Conservation (phyloP, 2,113 vertebrate species). For the Vidua chalybeata region DNA sequence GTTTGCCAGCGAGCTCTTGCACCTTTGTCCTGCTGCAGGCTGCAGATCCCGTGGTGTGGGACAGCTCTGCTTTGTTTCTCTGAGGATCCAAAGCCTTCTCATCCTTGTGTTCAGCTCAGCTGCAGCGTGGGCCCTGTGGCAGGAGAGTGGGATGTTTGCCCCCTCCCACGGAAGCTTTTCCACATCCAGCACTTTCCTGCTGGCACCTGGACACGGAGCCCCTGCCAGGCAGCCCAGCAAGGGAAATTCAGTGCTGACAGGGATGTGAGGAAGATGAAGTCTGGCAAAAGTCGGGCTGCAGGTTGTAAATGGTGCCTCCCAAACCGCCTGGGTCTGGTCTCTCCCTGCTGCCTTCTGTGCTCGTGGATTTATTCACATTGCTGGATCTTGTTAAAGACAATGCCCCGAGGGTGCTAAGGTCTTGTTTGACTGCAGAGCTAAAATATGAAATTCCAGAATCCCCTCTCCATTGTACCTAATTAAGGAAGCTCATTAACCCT, state of each 20-base stretch:
- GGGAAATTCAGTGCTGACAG: neutral
- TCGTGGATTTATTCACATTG: neutral
- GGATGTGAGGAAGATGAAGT: neutral
- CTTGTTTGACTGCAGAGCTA: neutral
- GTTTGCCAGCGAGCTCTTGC: neutral
- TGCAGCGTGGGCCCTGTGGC: neutral
- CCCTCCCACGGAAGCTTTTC: neutral
- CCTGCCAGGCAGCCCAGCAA: neutral
- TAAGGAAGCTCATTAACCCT: slow-evolving; percentile 55
- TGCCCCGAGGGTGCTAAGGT: neutral
- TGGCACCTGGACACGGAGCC: neutral
- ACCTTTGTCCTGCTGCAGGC: neutral
- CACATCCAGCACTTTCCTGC: neutral
- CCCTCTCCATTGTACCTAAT: slow-evolving; percentile 1
- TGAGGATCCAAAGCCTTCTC: neutral
- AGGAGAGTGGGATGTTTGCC: neutral
- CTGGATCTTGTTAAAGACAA: neutral
- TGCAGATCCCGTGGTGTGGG: neutral
- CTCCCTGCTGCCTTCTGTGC: neutral
- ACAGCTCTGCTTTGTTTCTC: neutral
- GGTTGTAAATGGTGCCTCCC: neutral
- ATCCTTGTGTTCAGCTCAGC: neutral
- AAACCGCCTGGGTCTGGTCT: neutral
- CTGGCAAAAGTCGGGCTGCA: neutral
- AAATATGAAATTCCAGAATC: slow-evolving; percentile 17